Evolutionary conservation across 2,888 invertebrate genomes (phyloP), one percentile per base, ranked within the genome.

Genomic region (Ectemnius lituratus): DNA sequence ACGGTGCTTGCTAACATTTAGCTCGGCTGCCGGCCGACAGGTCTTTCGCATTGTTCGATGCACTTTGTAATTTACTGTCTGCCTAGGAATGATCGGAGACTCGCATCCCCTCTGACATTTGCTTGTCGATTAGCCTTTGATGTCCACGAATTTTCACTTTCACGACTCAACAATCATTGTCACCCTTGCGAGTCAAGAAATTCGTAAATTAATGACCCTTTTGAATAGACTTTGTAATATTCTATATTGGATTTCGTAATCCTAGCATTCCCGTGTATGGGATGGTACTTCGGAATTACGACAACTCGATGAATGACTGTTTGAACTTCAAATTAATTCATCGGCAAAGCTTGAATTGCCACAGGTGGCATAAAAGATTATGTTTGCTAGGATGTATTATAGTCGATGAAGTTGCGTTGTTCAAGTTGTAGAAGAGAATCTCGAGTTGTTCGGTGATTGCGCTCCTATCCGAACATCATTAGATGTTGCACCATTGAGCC

Each of bases 181-280:
- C n/a, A 14, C 52, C 37, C 37, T 37, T 11, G 37, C 1, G 0
- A 37, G 11, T 6, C 37, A 8, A 52, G 2, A 52, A 52, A 52
- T 52, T 52, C 16, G 0, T 1, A 52, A n/a, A 52, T 52, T 16
- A 52, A 16, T 52, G 16, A 5, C 13, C n/a, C 16, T 2, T 20
- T 20, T 20, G 1, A 20, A 20, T 20, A 20, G 20, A 1, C 20
- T 11, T 2, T 5, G 3, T 37, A 37, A 37, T 37, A 11, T 37
- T 27, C 60, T 78, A 73, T 71, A 71, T 76, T 70, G 61, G 64
- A 69, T 80, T 80, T 80, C 80, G 76, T 79, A 80, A 80, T 70
- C 73, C 81, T 85, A 85, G 86, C 86, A 86, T 86, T 86, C 84
- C 84, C 85, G 80, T 84, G 75, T n/a, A 49, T 16, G 59, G 45